Percentiles rank a stretch among this genome's conserved stretches.
These are phyloP conservation scores for Zoanthus solanderi DNA, from an alignment of 92 coral and sea anemone species.

Conservation along the genomic window DNA sequence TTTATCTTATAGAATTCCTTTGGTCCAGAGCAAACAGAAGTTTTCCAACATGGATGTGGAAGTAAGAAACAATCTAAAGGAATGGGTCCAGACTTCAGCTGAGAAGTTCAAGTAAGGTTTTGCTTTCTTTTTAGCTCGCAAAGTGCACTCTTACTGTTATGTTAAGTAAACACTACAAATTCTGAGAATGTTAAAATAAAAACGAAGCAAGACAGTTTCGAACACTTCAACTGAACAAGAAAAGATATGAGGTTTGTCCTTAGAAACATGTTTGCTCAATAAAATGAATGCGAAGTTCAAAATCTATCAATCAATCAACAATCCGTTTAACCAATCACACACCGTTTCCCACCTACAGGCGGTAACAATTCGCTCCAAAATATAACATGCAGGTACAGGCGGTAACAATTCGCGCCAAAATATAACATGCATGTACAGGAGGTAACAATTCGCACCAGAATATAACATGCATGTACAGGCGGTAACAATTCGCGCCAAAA, in stretches of 20 bases:
- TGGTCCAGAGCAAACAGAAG: conserved; percentile 87
- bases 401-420: background rate
- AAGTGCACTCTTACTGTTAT: background rate
- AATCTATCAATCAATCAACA: no score
- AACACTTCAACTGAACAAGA: background rate
- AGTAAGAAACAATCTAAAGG: conserved; percentile 88
- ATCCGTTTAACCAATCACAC: background rate
- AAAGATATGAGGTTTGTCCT: no score
- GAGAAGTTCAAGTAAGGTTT: conserved; percentile 88
- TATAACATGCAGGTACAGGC: background rate
- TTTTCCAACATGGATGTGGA: conserved; percentile 91
- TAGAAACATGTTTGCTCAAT: no score
- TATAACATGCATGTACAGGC: background rate
- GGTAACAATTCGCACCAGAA: background rate
- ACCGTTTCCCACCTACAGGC: background rate
- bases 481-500: background rate
- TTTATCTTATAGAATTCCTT: conserved; percentile 73
- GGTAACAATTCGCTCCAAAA: background rate
- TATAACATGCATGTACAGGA: background rate
- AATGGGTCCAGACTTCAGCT: conserved; percentile 80
- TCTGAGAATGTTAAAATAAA: background rate
- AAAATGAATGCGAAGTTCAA: no score
- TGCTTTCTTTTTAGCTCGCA: background rate
- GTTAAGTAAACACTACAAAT: background rate
- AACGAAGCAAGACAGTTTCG: background rate